Evolutionary conservation across 2,797 vertebrate genomes (phyloP), one percentile per base, ranked within the genome.

Genomic region (Enteromius unitaeniatus): DNA sequence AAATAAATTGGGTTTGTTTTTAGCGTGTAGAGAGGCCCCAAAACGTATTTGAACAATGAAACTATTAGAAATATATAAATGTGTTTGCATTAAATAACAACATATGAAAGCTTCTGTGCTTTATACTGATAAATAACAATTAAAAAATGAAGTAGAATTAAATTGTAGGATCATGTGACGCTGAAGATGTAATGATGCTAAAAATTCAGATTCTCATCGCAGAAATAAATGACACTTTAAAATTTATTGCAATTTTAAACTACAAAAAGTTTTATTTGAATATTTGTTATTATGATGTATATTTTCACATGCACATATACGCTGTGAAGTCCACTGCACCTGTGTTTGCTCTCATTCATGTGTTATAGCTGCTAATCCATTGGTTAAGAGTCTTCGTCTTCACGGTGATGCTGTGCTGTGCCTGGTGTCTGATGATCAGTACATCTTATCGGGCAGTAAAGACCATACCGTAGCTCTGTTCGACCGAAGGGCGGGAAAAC

Each of bases 401-500:
- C 97, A 98, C 68, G 89, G 92, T 3, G 95, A 93, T 0, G 95
- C 95, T 0, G 96, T 98, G 14, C 92, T 98, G 88, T 95, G 95
- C 1, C 91, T 98, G 70, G 93, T 90, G 4, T 96, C 97, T 0
- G 96, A 98, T 1, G 97, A 98, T 34, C 93, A 88, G 55, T 96
- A 96, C 88, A 96, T 99, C 79, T 88, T 99, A 85, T 97, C 97
- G 0, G 96, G 95, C 78, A 96, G 97, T 14, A 95, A 96, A 93
- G 97, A 97, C 91, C 93, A 93, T 76, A 97, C 95, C 0, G 92
- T 98, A 1, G 95, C 95, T 0, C 91, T 97, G 51, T 97, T 96
- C 0, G 97, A 99, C 90, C 94, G 95, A 42, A 93, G 97, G 10
- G 93, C 95, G 0, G 93, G 94, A 23, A 93, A 93, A 7, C 88